These are phyloP conservation scores for Halcyon chelicuti DNA, from an alignment of 2,797 vertebrate genomes.

Conservation along the genomic window DNA sequence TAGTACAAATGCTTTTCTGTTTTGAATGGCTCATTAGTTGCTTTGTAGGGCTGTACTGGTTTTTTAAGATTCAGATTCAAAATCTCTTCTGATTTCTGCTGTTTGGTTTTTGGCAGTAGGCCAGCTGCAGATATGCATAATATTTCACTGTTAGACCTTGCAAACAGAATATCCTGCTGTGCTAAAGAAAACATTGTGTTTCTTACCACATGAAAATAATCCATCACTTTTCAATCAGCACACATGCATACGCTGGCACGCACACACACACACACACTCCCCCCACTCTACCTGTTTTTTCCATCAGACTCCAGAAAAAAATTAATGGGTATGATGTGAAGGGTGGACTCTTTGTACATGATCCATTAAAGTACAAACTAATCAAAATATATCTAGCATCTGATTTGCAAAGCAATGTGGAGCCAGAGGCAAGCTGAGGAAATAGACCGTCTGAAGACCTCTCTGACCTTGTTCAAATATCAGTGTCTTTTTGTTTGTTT, in stretches of 20 bases:
- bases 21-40: slow-evolving; percentile 78
- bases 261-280: background rate
- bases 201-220: slow-evolving; percentile 96
- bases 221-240: slow-evolving; percentile 93
- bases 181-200: slow-evolving; percentile 99
- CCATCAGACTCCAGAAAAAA: slow-evolving; percentile 87
- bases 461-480: slow-evolving; percentile 56
- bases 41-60: slow-evolving; percentile 63
- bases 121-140: slow-evolving; percentile 93
- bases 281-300: slow-evolving; percentile 90
- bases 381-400: slow-evolving; percentile 83
- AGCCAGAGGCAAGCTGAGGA: slow-evolving; percentile 70
- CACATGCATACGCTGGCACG: slow-evolving; percentile 38
- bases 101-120: slow-evolving; percentile 84
- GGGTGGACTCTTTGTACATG: slow-evolving; percentile 83
- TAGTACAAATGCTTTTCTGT: slow-evolving; percentile 77
- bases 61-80: slow-evolving; percentile 80
- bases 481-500: slow-evolving; percentile 71
- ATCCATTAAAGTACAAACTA: slow-evolving; percentile 84
- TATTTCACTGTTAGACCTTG: slow-evolving; percentile 93
- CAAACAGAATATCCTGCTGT: slow-evolving; percentile 99
- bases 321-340: slow-evolving; percentile 83
- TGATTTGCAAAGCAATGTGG: slow-evolving; percentile 76
- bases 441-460: slow-evolving; percentile 61
- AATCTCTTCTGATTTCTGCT: slow-evolving; percentile 80